Conservation (phyloP, 2,797 vertebrate species). For the Megalops cyprinoides region DNA sequence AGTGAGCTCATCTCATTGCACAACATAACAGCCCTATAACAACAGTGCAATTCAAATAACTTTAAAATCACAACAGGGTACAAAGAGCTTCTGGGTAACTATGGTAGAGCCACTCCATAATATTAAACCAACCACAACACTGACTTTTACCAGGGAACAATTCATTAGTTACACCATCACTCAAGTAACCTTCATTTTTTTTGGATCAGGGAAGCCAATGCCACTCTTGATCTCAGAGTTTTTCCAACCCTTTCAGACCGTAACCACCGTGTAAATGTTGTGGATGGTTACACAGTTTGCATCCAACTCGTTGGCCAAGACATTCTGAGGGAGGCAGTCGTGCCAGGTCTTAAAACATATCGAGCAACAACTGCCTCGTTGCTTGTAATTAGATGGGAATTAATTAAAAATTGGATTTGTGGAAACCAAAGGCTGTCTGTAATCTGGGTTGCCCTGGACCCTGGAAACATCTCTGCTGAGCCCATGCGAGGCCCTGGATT, state of each 20-base stretch:
- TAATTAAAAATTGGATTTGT: constrained; percentile 54
- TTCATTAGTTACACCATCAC: neutral
- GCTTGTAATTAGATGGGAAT: constrained; percentile 54
- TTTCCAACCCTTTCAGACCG: neutral
- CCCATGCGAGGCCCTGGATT: constrained; percentile 52
- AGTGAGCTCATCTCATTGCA: neutral
- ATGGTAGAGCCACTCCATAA: neutral
- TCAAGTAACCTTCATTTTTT: neutral
- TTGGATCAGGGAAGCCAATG: neutral
- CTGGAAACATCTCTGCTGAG: constrained; percentile 38
- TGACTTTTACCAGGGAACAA: neutral
- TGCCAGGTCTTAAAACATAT: constrained; percentile 48
- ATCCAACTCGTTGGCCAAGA: constrained; percentile 21
- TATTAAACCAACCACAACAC: neutral
- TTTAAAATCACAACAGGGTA: too few relatives aligned
- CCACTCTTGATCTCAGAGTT: neutral
- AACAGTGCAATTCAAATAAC: too few relatives aligned
- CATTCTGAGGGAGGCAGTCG: constrained; percentile 37
- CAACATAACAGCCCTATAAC: neutral
- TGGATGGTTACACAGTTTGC: constrained; percentile 21
- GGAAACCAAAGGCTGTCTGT: constrained; percentile 54
- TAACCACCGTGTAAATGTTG: neutral
- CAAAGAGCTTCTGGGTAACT: too few relatives aligned
- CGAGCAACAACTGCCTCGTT: constrained; percentile 40
- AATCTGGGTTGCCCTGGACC: constrained; percentile 51